These are phyloP conservation scores for Diuraphis noxia DNA, from an alignment of 1,140 invertebrate species.

Conservation along the genomic window DNA sequence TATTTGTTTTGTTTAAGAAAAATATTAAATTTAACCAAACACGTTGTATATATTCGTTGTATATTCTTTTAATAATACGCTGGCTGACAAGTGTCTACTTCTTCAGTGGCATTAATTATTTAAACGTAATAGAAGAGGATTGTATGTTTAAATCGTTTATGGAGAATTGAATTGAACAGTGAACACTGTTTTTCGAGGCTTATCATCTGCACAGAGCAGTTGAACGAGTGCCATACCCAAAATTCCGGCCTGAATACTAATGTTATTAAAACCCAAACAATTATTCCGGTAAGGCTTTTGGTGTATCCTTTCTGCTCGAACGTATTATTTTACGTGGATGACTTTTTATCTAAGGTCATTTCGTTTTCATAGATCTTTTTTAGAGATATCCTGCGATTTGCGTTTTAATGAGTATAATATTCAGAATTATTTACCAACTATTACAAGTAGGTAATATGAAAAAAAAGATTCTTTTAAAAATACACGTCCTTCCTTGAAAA, in stretches of 20 bases:
- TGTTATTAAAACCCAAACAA: slow-evolving; percentile 26
- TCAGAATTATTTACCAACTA: no score
- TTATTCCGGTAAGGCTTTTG: slow-evolving; percentile 13
- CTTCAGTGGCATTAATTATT: neutral
- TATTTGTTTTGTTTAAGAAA: neutral
- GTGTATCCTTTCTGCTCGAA: neutral
- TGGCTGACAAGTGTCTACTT: neutral
- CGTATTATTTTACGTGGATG: slow-evolving; percentile 11
- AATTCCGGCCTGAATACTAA: slow-evolving; percentile 41
- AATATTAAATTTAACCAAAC: neutral
- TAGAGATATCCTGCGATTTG: neutral
- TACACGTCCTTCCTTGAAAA: no score
- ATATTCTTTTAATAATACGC: neutral
- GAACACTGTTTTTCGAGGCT: slow-evolving; percentile 18
- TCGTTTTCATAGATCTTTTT: neutral
- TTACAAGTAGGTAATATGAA: no score
- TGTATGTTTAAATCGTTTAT: slow-evolving; percentile 12
- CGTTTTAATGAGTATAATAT: slow-evolving; percentile 4
- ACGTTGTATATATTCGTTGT: neutral
- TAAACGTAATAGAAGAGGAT: neutral
- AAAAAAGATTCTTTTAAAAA: no score
- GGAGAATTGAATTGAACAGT: slow-evolving; percentile 21
- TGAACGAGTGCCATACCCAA: neutral
- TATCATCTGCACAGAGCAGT: neutral
- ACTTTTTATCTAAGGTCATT: slow-evolving; percentile 44